phyloP scores from a whole-genome alignment of 2,113 vertebrate genomes.

The Aspidoscelis tigris region DNA sequence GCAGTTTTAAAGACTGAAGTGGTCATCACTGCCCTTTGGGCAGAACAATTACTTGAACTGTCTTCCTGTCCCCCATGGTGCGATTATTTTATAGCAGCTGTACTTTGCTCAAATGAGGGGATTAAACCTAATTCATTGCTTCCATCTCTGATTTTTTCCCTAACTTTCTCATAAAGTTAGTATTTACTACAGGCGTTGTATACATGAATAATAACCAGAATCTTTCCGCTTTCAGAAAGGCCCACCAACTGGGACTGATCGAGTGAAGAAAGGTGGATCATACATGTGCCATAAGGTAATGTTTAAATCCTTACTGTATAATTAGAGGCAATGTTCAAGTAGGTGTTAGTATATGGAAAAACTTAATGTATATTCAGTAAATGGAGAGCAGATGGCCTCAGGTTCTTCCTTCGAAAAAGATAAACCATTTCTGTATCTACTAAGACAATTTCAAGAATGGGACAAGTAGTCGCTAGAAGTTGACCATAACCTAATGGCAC shows the following conservation, averaged over 20 bases:
- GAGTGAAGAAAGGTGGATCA: constrained; percentile 97
- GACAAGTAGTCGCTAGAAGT: no score
- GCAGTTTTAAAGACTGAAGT: fast-evolving
- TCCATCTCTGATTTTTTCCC: background rate
- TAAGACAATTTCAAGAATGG: no score
- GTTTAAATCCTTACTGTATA: background rate
- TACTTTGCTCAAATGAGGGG: background rate
- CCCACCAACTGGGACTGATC: constrained; percentile 85
- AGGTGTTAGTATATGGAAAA: background rate
- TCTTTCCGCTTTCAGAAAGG: constrained; percentile 79
- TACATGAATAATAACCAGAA: background rate
- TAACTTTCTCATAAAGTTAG: background rate
- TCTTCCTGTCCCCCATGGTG: background rate
- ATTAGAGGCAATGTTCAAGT: background rate
- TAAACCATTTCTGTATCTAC: no score
- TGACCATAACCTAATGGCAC: no score
- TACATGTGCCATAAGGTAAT: constrained; percentile 99
- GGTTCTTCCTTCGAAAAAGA: no score
- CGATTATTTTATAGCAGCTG: background rate
- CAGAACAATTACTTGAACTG: background rate
- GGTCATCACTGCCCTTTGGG: background rate
- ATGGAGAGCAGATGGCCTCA: background rate
- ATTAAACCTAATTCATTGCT: fast-evolving
- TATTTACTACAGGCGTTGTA: background rate
- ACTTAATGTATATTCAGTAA: background rate